Conservation (phyloP, 1,140 invertebrate genomes). For the Zeugodacus cucurbitae region DNA sequence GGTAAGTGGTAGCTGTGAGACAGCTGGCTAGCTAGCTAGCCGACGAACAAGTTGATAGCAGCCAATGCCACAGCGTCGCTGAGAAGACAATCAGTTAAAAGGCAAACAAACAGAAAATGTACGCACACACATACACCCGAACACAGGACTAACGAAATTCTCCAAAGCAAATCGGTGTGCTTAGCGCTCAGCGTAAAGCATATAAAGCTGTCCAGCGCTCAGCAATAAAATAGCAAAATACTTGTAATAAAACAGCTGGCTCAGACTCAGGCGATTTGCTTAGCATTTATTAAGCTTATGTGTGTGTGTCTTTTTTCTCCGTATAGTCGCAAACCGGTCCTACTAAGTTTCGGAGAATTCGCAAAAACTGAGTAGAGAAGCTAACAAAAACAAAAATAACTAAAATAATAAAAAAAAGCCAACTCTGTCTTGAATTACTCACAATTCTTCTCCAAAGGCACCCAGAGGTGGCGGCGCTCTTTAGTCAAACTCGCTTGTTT, state of each 20-base stretch:
- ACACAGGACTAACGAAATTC: not conserved
- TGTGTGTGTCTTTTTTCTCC: not conserved
- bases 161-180: not conserved
- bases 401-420: not conserved
- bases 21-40: not conserved
- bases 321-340: not conserved
- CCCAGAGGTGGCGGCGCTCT: not conserved
- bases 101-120: not conserved
- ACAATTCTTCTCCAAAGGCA: not conserved
- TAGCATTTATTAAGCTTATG: not conserved
- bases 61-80: not conserved
- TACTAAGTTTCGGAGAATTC: slow-evolving; percentile 12
- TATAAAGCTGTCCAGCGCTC: not conserved
- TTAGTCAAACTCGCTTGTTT: not conserved
- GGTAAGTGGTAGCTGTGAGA: slow-evolving; percentile 2
- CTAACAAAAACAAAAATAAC: not conserved
- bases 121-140: no score
- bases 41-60: not conserved
- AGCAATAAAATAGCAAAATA: not conserved
- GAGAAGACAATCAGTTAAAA: slow-evolving; percentile 12
- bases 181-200: not conserved
- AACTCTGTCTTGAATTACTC: not conserved
- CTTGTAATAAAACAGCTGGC: slow-evolving; percentile 3
- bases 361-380: not conserved
- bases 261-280: not conserved